Evolutionary conservation across 1,140 invertebrate species (phyloP), one percentile per base, ranked within the genome.

Genomic region (Hirudo medicinalis): DNA sequence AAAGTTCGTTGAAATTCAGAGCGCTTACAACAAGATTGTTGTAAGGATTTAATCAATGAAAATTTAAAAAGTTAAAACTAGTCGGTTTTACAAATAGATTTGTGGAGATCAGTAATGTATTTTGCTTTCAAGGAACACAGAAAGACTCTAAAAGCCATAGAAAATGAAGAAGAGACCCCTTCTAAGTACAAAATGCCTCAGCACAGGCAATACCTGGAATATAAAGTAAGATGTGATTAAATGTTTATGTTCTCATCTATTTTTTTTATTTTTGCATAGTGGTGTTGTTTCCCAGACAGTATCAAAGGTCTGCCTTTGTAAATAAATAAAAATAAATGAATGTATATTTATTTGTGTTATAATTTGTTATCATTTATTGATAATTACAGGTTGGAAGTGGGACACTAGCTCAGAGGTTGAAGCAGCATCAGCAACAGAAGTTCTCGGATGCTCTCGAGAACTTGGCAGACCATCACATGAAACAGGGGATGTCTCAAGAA

Each of bases 161-260:
- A 78, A 69, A 79, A 78, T 75, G 80, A 79, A 53, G 79, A 84
- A 68, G 81, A 85, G 67, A 80, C 79, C 78, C 84, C 85, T 73
- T 85, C 86, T 57, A 82, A 83, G 86, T 90, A 92, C 76, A 91
- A 89, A 73, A 89, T 89, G 25, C 90, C 91, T 0, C 91, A 93
- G 79, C 91, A 94, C 78, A 85, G 91, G 40, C 90, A 91, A 77
- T 93, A 90, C 78, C 82, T 94, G 55, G 88, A 84, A 72, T 89
- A 87, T 80, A 90, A 90, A 75, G 79, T 79, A 73, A 49, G 15
- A 53, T 22, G n/a, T 54, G n/a, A 20, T 54, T 20, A 20, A 54
- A 54, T 32, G 15, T 19, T 4, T 53, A 22, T 69, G 32, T 13
- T 27, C 40, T 40, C 32, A 36, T 49, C 4, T 40, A 40, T 6